Percentiles rank a stretch among this genome's conserved stretches.
Conservation (phyloP, 2,113 vertebrate genomes). For the Natator depressus region DNA sequence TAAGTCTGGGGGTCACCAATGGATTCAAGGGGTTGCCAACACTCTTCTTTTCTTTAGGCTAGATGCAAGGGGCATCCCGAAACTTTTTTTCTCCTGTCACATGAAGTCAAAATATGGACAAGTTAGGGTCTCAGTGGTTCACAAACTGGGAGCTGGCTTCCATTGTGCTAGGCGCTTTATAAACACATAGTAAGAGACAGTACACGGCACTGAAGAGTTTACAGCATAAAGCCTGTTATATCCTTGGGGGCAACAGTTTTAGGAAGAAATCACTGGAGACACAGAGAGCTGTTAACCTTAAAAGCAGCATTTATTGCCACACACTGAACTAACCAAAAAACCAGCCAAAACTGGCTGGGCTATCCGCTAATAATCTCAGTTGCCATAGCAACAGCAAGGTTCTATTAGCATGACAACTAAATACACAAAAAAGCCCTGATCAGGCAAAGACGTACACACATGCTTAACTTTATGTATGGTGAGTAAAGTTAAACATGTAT, state of each 20-base stretch:
- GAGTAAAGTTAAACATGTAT: fast-evolving
- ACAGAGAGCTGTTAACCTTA: too few species aligned
- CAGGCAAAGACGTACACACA: background rate
- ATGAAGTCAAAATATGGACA: background rate
- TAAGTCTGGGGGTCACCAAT: background rate
- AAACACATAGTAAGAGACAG: background rate
- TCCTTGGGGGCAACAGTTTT: too few species aligned
- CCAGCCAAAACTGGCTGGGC: too few species aligned
- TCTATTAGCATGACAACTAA: too few species aligned
- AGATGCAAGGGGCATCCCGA: background rate
- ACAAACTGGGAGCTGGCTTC: background rate
- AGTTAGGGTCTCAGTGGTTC: background rate
- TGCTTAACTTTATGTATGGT: background rate
- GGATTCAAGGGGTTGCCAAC: background rate
- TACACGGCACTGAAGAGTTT: background rate
- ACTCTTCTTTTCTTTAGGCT: background rate
- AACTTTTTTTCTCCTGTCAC: background rate
- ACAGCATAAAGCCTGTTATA: background rate
- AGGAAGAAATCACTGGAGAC: too few species aligned
- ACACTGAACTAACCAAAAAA: too few species aligned
- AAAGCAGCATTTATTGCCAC: too few species aligned
- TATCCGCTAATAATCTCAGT: too few species aligned
- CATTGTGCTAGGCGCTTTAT: background rate
- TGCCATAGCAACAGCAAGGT: too few species aligned
- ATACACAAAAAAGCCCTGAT: too few species aligned